Base-by-base conservation (phyloP, 2,888 invertebrate species). In the Hylaea fasciaria region DNA sequence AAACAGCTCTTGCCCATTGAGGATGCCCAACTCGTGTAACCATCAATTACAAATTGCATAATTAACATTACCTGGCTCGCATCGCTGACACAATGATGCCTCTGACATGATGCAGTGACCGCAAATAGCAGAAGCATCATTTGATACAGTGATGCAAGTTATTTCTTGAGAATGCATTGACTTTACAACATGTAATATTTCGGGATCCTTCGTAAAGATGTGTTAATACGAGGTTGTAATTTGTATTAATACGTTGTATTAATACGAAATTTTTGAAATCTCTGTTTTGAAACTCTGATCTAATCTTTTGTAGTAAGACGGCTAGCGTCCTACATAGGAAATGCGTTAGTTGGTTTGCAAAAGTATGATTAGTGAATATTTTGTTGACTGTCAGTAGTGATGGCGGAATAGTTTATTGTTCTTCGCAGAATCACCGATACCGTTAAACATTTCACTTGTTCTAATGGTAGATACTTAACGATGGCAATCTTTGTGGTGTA, bases 81-180 rank as follows among this genome's bases (percentile, higher is more conserved):
- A 35, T 35, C 22, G 22, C 17, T 47, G 47, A 46, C 46, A 46
- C 46, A 29, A 29, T 32, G 46, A 47, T 17, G 29, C 16, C 46
- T 35, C 14, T 14, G 35, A 32, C 32, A 35, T 35, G 47, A 8
- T 14, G 35, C 12, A 47, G 11, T 35, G 47, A 47, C 47, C 32
- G 35, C 47, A 35, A 35, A n/a, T 10, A 47, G 16, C 12, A 10
- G 16, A 12, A 11, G 35, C 32, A 13, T 14, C 13, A 47, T 35
- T 12, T 13, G 28, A 29, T 17, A 8, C 9, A n/a, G 47, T 47
- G 47, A 35, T 35, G 47, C 35, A 47, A 17, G 22, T 22, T 13
- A 28, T 32, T 46, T 46, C 32, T 13, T 29, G 45, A 29, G 45
- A 45, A 45, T 46, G 37, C 37, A 37, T 7, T 11, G 37, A 10